Percentiles rank a stretch among this genome's conserved stretches.
These are phyloP conservation scores for Antidorcas marsupialis DNA, from an alignment of 2,113 vertebrate genomes.

Conservation along the genomic window DNA sequence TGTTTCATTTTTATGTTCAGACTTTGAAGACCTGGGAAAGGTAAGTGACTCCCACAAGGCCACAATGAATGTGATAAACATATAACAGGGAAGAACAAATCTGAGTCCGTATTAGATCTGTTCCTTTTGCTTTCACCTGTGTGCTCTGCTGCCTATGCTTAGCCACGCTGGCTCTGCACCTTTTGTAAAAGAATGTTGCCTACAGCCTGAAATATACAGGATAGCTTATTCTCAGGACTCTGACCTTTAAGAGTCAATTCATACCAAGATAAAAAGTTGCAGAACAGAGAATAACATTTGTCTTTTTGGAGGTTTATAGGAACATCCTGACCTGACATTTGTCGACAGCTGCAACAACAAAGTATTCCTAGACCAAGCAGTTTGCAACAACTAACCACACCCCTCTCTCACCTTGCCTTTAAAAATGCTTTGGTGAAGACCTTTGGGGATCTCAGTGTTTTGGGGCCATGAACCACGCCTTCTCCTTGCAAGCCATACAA, in stretches of 20 bases:
- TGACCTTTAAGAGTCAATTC: background rate
- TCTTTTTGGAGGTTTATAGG: background rate
- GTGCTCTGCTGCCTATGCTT: background rate
- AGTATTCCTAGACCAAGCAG: background rate
- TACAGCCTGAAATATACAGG: background rate
- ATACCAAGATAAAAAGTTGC: background rate
- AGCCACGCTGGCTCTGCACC: background rate
- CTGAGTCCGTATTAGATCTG: background rate
- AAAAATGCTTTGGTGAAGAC: background rate
- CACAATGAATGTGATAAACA: background rate
- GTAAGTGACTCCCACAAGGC: background rate
- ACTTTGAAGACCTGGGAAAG: background rate
- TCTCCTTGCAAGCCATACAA: background rate
- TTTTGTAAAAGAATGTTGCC: background rate
- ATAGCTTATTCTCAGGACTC: background rate
- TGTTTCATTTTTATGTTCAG: background rate
- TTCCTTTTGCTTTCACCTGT: background rate
- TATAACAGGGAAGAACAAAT: background rate
- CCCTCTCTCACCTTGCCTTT: background rate
- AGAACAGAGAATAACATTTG: background rate
- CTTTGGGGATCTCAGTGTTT: background rate
- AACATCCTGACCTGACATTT: background rate
- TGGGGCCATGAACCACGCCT: background rate
- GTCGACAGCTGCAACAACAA: background rate
- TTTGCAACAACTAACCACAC: background rate